These are phyloP conservation scores for Octodon degus DNA, from an alignment of 2,113 vertebrate species.

Conservation along the genomic window DNA sequence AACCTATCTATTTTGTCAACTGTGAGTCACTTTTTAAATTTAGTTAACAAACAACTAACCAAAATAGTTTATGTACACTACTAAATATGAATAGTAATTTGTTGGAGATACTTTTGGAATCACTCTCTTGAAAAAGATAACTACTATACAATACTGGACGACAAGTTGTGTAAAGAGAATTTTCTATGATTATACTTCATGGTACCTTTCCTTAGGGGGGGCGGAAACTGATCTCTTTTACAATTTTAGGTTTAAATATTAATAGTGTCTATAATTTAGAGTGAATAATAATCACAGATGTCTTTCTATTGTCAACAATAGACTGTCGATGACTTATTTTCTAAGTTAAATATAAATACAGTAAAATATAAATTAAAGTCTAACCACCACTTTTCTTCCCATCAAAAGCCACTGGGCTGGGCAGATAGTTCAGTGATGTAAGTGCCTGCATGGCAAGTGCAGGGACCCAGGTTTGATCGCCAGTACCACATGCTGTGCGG, in stretches of 20 bases:
- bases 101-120: background rate
- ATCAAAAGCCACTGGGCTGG: background rate
- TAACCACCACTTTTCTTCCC: rapidly evolving
- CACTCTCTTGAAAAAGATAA: background rate
- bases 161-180: background rate
- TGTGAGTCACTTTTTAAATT: background rate
- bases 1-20: background rate
- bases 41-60: background rate
- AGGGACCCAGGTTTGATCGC: too few species aligned
- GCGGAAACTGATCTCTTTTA: background rate
- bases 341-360: background rate
- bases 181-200: slow-evolving; percentile 3
- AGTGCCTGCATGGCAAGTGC: too few species aligned
- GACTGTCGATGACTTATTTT: slow-evolving; percentile 10
- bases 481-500: too few species aligned
- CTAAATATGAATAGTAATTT: background rate
- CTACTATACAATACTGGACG: background rate
- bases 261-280: background rate
- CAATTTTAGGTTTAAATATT: background rate
- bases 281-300: background rate
- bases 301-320: background rate
- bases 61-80: background rate
- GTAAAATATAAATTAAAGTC: background rate
- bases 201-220: background rate
- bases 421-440: too few species aligned